These are phyloP conservation scores for Gallinago jamesoni DNA, from an alignment of 2,113 vertebrate genomes.

Conservation along the genomic window DNA sequence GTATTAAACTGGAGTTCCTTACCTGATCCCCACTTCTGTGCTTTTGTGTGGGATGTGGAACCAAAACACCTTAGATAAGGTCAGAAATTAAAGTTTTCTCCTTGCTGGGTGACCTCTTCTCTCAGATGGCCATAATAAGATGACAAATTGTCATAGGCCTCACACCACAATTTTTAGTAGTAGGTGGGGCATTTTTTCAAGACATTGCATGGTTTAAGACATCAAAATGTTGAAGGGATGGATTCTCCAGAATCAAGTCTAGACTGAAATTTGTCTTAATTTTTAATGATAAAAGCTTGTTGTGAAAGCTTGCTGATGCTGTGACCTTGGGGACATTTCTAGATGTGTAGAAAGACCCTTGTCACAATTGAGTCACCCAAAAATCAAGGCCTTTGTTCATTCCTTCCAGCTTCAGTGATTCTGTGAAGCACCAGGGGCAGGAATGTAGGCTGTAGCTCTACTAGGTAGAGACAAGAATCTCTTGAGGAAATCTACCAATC, in stretches of 20 bases:
- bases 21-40: background rate
- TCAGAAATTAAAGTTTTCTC: background rate
- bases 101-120: background rate
- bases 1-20: background rate
- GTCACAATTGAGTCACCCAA: background rate
- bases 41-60: background rate
- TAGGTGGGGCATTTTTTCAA: background rate
- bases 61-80: background rate
- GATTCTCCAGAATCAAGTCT: background rate
- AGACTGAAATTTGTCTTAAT: background rate
- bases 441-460: background rate
- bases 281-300: slow-evolving; percentile 28
- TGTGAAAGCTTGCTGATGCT: background rate
- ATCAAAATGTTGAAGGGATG: background rate
- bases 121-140: background rate
- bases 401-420: background rate
- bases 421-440: background rate
- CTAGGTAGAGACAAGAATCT: background rate
- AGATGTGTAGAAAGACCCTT: background rate
- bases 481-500: background rate
- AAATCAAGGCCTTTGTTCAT: background rate
- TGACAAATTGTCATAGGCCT: background rate
- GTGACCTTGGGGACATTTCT: background rate
- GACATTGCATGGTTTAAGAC: background rate
- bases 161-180: background rate